phyloP scores from a whole-genome alignment of 2,888 invertebrate genomes.

The Notodonta dromedarius region DNA sequence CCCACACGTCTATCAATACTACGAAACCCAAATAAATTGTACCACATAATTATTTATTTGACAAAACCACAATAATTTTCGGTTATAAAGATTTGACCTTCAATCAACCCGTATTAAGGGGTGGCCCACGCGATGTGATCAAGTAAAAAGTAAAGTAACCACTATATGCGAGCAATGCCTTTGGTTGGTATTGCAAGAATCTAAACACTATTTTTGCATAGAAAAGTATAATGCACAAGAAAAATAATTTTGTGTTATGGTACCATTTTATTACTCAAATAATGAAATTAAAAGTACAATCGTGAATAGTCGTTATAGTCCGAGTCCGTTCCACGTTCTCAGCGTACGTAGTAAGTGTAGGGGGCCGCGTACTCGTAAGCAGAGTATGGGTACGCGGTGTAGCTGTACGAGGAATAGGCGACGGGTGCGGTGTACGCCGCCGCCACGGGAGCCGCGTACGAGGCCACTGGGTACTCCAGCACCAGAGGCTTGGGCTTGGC shows the following conservation, averaged over 20 bases:
- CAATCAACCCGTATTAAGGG: too few species aligned
- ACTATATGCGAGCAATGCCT: too few species aligned
- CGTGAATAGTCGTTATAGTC: background rate
- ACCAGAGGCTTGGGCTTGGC: constrained; percentile 80
- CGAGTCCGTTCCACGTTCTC: constrained; percentile 17
- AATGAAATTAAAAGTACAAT: background rate
- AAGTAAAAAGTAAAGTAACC: too few species aligned
- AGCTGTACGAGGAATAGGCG: constrained; percentile 65
- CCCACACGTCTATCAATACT: too few species aligned
- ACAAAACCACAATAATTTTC: too few species aligned
- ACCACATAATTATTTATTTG: too few species aligned
- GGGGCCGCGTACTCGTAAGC: constrained; percentile 66
- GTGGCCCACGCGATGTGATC: too few species aligned
- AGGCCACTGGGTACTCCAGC: constrained; percentile 66
- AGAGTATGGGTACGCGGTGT: constrained; percentile 54
- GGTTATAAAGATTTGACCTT: too few species aligned
- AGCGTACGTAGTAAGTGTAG: constrained; percentile 70
- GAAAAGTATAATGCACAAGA: too few species aligned
- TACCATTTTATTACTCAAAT: background rate
- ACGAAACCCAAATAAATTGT: too few species aligned
- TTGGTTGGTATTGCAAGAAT: too few species aligned
- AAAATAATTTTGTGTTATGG: background rate
- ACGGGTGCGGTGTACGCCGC: constrained; percentile 82
- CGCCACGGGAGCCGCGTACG: constrained; percentile 74
- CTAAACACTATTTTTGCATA: too few species aligned